Conservation (phyloP, 2,888 invertebrate species). For the Autographa pulchrina region DNA sequence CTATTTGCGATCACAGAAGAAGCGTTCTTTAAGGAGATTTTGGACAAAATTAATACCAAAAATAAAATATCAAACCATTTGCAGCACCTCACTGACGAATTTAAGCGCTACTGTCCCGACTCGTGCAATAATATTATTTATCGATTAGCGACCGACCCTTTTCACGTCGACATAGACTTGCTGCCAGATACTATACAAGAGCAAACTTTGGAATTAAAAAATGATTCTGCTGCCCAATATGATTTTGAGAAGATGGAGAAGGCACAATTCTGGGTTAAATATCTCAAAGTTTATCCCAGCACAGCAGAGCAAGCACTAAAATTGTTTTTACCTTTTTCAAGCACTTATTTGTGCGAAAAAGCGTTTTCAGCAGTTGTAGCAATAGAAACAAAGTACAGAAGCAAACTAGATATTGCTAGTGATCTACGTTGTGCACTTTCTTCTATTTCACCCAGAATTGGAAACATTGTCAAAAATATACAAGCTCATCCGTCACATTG, state of each 20-base stretch:
- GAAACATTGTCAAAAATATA: constrained; percentile 37
- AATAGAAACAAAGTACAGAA: constrained; percentile 39
- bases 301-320: constrained; percentile 35
- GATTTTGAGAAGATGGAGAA: constrained; percentile 43
- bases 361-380: constrained; percentile 41
- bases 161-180: constrained; percentile 39
- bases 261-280: constrained; percentile 43
- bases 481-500: constrained; percentile 37
- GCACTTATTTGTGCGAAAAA: constrained; percentile 41
- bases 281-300: constrained; percentile 36
- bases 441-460: constrained; percentile 41
- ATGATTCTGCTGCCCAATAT: constrained; percentile 41
- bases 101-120: constrained; percentile 38
- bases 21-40: constrained; percentile 16
- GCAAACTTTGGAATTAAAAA: constrained; percentile 47
- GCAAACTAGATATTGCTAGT: constrained; percentile 38
- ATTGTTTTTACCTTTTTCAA: constrained; percentile 40
- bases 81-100: constrained; percentile 29
- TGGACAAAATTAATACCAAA: constrained; percentile 23
- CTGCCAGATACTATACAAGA: constrained; percentile 36
- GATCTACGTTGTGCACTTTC: constrained; percentile 32
- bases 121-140: constrained; percentile 37
- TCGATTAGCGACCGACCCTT: constrained; percentile 30
- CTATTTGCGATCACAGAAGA: constrained; percentile 26
- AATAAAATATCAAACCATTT: constrained; percentile 34